Base-by-base conservation (phyloP, 2,888 invertebrate species). In the Ptilodon capucinus region DNA sequence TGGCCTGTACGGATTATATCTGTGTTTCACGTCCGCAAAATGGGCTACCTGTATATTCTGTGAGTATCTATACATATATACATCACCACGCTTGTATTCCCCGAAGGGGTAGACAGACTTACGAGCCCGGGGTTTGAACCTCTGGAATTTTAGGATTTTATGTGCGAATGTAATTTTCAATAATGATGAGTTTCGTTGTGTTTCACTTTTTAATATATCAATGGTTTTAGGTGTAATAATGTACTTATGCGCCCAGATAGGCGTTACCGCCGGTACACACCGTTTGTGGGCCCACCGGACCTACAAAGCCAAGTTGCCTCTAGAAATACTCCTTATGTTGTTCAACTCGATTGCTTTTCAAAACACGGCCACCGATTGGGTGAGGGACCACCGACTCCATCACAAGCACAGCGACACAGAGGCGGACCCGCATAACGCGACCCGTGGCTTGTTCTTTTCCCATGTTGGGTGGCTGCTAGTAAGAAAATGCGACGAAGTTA, bases 401-500 rank as follows among this genome's bases (percentile, higher is more conserved):
- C 96, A 96, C 81, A 96, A 95, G 71, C 95, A 92, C 86, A 66
- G 68, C 19, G 79, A 80, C 38, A 79, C 79, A 0, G 75, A 78
- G 25, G 75, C 71, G 0, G 79, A 79, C 75, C 96, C 96, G 0
- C 95, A 95, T 73, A 95, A 96, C 68, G 94, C 95, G 0, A 92
- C 69, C 7, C 87, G 95, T 42, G 97, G 97, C 2, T 95, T 97
- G 81, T 97, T 97, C 89, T 97, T 95, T 78, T 92, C 96, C 0
- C 97, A 97, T 75, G 90, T 97, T 42, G 97, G 97, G n/a, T 97
- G 97, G 97, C 81, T 97, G 32, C 73, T 97, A 42, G 93, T 93
- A 56, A 92, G 92, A 48, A 96, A 96, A 79, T 96, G 96, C 68
- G 94, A 94, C 0, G 94, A 95, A 49, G 95, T 97, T 11, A 93